Evolutionary conservation across 64 coral and sea anemone genomes (phyloP).

Genomic region (Montipora cactus): DNA sequence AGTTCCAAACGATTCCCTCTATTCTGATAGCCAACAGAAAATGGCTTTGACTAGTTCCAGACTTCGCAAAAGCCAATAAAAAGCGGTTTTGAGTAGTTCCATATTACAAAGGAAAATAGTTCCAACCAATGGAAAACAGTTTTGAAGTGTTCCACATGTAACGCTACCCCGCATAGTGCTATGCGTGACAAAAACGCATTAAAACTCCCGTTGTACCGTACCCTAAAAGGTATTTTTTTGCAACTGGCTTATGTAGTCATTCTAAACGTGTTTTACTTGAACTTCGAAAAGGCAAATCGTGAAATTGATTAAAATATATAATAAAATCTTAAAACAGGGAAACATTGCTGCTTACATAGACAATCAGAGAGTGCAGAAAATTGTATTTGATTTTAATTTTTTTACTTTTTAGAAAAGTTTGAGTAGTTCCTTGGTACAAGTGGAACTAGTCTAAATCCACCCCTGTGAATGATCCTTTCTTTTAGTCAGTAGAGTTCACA

Average conservation of each 20-base stretch:
- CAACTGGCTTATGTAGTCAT: slow-evolving; percentile 44
- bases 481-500: background rate
- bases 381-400: too few relatives aligned
- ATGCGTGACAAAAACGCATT: background rate
- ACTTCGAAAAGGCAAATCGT: slow-evolving; percentile 47
- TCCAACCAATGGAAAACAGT: too few relatives aligned
- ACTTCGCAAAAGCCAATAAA: too few relatives aligned
- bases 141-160: too few relatives aligned
- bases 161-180: too few relatives aligned
- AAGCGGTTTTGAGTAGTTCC: too few relatives aligned
- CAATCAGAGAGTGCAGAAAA: too few relatives aligned
- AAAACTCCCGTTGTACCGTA: slow-evolving; percentile 52
- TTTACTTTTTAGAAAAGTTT: background rate
- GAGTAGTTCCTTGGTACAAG: background rate
- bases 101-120: too few relatives aligned
- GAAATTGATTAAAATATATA: slow-evolving; percentile 63
- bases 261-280: slow-evolving; percentile 42
- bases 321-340: slow-evolving; percentile 59
- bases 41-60: too few relatives aligned
- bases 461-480: background rate
- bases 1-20: too few relatives aligned
- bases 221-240: slow-evolving; percentile 52
- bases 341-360: slow-evolving; percentile 7
- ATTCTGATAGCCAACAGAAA: too few relatives aligned
- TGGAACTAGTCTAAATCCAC: background rate